A percentile compares a stretch with the other conserved stretches of the same genome.
Conservation (phyloP, 2,888 invertebrate genomes). For the Stenurella melanura region DNA sequence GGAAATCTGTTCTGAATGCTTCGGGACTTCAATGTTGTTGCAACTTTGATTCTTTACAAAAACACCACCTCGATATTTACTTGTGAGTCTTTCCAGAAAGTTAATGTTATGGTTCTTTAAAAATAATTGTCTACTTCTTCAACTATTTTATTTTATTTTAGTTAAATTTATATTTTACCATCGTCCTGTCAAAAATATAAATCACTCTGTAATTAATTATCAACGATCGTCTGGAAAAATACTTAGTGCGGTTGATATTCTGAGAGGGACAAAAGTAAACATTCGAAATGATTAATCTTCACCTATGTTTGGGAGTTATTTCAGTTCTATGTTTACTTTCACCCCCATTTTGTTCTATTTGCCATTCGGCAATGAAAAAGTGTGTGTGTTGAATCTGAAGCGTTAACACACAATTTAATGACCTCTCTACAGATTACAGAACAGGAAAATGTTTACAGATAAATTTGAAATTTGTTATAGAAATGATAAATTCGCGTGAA, state of each 20-base stretch:
- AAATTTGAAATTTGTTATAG: background rate
- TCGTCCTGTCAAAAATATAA: slow-evolving; percentile 25
- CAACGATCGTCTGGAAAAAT: slow-evolving; percentile 30
- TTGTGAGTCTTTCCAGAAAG: background rate
- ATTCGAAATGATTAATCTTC: slow-evolving; percentile 29
- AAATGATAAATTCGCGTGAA: background rate
- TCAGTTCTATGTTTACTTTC: slow-evolving; percentile 17
- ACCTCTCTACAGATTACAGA: background rate
- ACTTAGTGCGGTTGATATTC: slow-evolving; percentile 16
- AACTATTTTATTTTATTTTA: background rate
- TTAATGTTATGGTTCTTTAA: background rate
- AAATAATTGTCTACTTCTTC: background rate
- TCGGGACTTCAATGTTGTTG: no score
- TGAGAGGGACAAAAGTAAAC: slow-evolving; percentile 31
- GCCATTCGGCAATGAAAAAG: slow-evolving; percentile 4
- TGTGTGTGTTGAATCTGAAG: no score
- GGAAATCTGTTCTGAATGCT: no score
- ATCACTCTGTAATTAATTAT: slow-evolving; percentile 26
- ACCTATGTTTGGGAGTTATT: slow-evolving; percentile 14
- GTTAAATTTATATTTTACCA: background rate
- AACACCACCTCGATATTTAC: background rate
- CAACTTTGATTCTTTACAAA: slow-evolving; percentile 6
- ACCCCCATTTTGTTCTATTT: slow-evolving; percentile 17
- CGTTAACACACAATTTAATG: background rate
- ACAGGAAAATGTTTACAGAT: background rate